Base-by-base conservation (phyloP, 2,797 vertebrate species). In the Ispidina lecontei region DNA sequence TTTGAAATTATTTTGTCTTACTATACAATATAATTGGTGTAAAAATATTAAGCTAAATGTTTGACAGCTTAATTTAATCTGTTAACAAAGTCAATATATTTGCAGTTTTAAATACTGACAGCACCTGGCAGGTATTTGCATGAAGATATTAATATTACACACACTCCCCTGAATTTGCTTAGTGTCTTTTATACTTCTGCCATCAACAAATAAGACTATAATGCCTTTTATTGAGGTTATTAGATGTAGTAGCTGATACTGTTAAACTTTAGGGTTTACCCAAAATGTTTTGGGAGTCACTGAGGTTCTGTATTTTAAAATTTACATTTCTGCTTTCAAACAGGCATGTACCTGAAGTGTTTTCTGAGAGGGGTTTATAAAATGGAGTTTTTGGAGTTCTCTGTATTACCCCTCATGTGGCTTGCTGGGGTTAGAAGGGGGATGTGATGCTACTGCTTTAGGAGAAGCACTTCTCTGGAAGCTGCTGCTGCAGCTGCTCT, bases 91-190 rank as follows among this genome's bases (percentile, higher is more conserved):
- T 31, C 29, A 55, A 31, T 21, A 21, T 8, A 55, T 7, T 55
- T n/a, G 52, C 52, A 55, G 54, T 55, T 55, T 54, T n/a, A 54
- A 55, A 55, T n/a, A 55, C 54, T 31, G 70, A 88, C 68, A 84
- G 80, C 59, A 81, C 89, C 73, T 94, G 89, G 67, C 67, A 92
- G 87, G 64, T 90, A 77, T 86, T 77, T 84, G 35, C 46, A 44
- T 51, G 41, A 93, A 73, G 23, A 25, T 75, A 44, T 78, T 91
- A 75, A 55, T 69, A 70, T 44, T 81, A 41, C 11, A 49, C 29
- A 28, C 23, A 7, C 17, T 64, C 63, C 37, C 49, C 26, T 11
- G 41, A 26, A 90, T 82, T 75, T 90, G 55, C 76, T 87, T 75
- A 84, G 72, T 75, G 68, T 62, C 63, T 94, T 78, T 18, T 54